Conservation (phyloP, 2,888 invertebrate species). For the Onchidella celtica region DNA sequence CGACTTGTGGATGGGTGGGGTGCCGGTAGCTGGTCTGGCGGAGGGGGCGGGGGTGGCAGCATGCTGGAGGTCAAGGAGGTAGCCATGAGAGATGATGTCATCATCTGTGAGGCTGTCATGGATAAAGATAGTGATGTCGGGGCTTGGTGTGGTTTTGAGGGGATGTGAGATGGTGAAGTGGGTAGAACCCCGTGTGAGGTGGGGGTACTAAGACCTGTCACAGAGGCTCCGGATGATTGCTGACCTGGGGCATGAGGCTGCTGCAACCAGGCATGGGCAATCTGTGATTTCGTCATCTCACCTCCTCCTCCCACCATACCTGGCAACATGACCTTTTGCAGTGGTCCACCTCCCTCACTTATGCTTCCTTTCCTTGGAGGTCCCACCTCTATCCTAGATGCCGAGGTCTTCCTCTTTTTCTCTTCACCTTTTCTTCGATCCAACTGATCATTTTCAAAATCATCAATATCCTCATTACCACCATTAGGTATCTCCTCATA, state of each 20-base stretch:
- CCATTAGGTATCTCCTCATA: conserved; percentile 74
- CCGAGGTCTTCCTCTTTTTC: neutral
- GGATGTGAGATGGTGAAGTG: conserved; percentile 14
- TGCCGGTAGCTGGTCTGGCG: conserved; percentile 50
- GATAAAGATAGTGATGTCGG: conserved; percentile 23
- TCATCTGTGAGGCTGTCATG: conserved; percentile 44
- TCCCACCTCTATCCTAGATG: neutral
- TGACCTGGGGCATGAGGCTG: conserved; percentile 14
- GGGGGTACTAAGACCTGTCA: too few relatives aligned
- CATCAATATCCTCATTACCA: conserved; percentile 31
- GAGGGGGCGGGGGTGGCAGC: conserved; percentile 48
- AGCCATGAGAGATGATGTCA: conserved; percentile 50
- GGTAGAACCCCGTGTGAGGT: neutral
- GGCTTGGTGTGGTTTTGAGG: conserved; percentile 19
- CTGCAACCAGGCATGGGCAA: conserved; percentile 35
- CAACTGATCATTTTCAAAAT: neutral
- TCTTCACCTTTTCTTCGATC: neutral
- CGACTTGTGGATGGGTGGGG: conserved; percentile 52
- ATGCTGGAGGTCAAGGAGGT: conserved; percentile 51
- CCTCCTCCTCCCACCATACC: neutral
- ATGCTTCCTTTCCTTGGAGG: neutral
- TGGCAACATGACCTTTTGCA: conserved; percentile 3
- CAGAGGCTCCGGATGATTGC: neutral
- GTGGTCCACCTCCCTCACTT: neutral
- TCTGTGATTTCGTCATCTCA: conserved; percentile 27